Evolutionary conservation across 2,797 vertebrate genomes (phyloP).

Genomic region (Eulemur mongoz): DNA sequence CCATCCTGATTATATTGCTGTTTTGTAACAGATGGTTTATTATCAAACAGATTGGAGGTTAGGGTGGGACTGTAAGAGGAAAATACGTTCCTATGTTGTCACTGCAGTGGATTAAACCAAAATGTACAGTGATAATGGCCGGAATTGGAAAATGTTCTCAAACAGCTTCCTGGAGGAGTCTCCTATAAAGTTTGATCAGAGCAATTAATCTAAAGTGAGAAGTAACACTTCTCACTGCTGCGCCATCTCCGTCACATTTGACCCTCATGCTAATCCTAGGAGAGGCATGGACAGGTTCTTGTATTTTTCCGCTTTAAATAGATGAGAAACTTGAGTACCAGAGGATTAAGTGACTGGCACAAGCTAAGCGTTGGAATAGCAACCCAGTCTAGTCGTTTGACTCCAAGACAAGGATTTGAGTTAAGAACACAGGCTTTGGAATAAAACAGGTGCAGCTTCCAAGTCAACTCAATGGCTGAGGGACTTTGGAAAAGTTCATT

Average conservation of each 20-base stretch:
- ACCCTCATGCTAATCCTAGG: not conserved
- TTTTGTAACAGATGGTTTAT: slow-evolving; percentile 31
- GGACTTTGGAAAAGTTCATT: not conserved
- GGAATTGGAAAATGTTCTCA: not conserved
- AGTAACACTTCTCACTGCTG: not conserved
- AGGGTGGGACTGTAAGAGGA: not conserved
- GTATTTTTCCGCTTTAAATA: not conserved
- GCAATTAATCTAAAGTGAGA: not conserved
- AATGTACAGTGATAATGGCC: not conserved
- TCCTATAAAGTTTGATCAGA: not conserved
- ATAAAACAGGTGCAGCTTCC: not conserved
- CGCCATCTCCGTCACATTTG: not conserved
- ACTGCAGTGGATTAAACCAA: not conserved
- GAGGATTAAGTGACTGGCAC: not conserved
- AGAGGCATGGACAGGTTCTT: not conserved
- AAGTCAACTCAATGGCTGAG: not conserved
- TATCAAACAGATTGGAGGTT: not conserved
- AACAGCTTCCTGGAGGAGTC: not conserved
- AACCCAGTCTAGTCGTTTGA: not conserved
- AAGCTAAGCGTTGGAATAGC: not conserved
- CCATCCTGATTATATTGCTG: not conserved
- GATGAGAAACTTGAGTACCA: not conserved
- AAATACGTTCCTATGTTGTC: not conserved
- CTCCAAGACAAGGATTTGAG: not conserved
- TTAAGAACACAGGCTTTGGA: slow-evolving; percentile 9